phyloP scores from a whole-genome alignment of 30 jellyfish, hydroid and myxozoan species.

The Aurelia sp. region DNA sequence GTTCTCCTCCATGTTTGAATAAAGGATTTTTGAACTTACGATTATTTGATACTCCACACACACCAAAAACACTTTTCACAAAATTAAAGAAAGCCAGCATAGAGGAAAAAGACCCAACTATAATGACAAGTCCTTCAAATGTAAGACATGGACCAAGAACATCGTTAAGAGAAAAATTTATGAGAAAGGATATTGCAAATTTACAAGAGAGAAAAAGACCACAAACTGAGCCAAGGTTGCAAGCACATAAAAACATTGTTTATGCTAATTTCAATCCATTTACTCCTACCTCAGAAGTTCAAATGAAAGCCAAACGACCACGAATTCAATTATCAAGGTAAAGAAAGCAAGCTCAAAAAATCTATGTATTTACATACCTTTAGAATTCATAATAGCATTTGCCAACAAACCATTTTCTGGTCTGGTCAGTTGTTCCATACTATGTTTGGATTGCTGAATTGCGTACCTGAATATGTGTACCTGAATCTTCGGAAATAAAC shows the following conservation, averaged over 20 bases:
- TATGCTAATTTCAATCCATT: slow-evolving; percentile 93
- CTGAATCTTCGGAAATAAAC: no score
- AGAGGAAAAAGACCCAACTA: slow-evolving; percentile 32
- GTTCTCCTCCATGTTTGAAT: slow-evolving; percentile 91
- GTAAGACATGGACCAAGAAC: slow-evolving; percentile 22
- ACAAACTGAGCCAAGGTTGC: slow-evolving; percentile 65
- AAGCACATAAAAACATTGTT: slow-evolving; percentile 52
- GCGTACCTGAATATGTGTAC: no score
- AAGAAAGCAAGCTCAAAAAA: no score
- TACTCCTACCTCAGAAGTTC: slow-evolving; percentile 79
- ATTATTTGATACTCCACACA: slow-evolving; percentile 91
- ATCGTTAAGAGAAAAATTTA: slow-evolving; percentile 58
- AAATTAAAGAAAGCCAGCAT: slow-evolving; percentile 63
- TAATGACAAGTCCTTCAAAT: slow-evolving; percentile 19
- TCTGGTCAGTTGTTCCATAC: no score
- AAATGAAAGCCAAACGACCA: slow-evolving; percentile 76
- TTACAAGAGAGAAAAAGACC: slow-evolving; percentile 65
- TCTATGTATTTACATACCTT: no score
- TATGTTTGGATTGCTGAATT: no score
- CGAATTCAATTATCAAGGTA: slow-evolving; percentile 73
- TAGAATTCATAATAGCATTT: no score
- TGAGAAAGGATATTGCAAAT: slow-evolving; percentile 14
- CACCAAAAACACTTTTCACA: slow-evolving; percentile 88
- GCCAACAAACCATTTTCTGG: no score
- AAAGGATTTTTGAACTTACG: slow-evolving; percentile 79